A percentile compares a stretch with the other conserved stretches of the same genome.
Conservation (phyloP, 2,888 invertebrate species). For the Lingula anatina region DNA sequence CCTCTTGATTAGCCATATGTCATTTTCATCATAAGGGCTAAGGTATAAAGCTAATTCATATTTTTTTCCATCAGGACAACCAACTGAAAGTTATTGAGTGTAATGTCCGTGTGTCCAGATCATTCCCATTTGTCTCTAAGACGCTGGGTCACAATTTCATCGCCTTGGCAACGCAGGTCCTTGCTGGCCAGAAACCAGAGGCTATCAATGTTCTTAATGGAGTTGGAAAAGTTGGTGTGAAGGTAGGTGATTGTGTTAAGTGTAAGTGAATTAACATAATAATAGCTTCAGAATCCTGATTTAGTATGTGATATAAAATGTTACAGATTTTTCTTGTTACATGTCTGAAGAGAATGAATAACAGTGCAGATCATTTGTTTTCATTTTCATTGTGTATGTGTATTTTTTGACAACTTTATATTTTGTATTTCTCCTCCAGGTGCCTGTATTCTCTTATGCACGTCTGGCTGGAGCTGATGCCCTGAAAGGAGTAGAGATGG, state of each 20-base stretch:
- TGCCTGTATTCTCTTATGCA: conserved; percentile 97
- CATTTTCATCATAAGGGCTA: too few relatives aligned
- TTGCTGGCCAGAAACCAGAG: conserved; percentile 80
- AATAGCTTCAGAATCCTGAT: too few relatives aligned
- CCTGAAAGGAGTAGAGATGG: conserved; percentile 98
- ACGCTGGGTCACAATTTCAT: conserved; percentile 96
- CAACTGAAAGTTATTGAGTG: conserved; percentile 98
- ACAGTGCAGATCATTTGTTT: too few relatives aligned
- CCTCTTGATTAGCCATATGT: too few relatives aligned
- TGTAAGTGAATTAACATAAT: too few relatives aligned
- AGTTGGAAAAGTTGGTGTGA: conserved; percentile 84
- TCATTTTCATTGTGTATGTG: too few relatives aligned
- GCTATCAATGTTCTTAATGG: conserved; percentile 56
- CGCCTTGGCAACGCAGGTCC: conserved; percentile 92
- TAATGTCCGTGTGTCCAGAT: conserved; percentile 94
- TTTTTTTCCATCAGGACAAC: too few relatives aligned
- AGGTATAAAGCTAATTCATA: neutral
- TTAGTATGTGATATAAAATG: too few relatives aligned
- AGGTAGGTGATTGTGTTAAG: too few relatives aligned
- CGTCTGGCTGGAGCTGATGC: conserved; percentile 94
- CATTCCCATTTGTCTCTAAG: conserved; percentile 99
- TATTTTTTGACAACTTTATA: too few relatives aligned
- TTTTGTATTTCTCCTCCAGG: conserved; percentile 44
- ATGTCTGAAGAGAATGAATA: too few relatives aligned
- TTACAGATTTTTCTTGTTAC: too few relatives aligned